phyloP scores from a whole-genome alignment of 2,888 invertebrate genomes.

The Aphidoletes aphidimyza region DNA sequence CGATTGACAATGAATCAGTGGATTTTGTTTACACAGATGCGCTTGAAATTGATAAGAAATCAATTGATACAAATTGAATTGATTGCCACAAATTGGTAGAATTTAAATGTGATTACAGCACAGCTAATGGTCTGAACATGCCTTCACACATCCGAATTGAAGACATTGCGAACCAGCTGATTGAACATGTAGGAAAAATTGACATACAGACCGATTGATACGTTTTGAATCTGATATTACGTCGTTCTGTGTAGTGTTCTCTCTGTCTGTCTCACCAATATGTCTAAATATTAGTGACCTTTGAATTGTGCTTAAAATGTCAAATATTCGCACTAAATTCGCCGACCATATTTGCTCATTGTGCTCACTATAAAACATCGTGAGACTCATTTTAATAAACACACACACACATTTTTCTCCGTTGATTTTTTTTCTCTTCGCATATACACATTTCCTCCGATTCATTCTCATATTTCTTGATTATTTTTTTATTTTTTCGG shows the following conservation, averaged over 20 bases:
- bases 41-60: not conserved
- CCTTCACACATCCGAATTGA: not conserved
- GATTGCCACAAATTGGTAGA: not conserved
- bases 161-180: conserved; percentile 23
- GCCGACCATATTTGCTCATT: conserved; percentile 54
- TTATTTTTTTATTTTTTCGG: not conserved
- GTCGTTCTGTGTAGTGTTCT: not conserved
- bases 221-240: conserved; percentile 38
- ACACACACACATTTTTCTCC: conserved; percentile 11
- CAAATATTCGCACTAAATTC: conserved; percentile 50
- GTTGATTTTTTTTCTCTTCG: not conserved
- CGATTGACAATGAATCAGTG: not conserved
- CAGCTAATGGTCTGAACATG: conserved; percentile 4
- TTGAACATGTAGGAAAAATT: conserved; percentile 12
- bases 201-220: conserved; percentile 52
- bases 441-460: not conserved
- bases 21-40: not conserved
- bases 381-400: conserved; percentile 41
- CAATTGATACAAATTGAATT: too few relatives aligned
- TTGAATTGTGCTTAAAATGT: conserved; percentile 45
- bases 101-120: not conserved
- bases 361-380: conserved; percentile 45
- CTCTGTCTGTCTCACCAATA: not conserved
- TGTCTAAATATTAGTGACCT: conserved; percentile 52
- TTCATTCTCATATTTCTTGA: not conserved